A percentile compares a stretch with the other conserved stretches of the same genome.
phyloP scores from a whole-genome alignment of 2,113 vertebrate species.

The Pachypanchax playfairii region DNA sequence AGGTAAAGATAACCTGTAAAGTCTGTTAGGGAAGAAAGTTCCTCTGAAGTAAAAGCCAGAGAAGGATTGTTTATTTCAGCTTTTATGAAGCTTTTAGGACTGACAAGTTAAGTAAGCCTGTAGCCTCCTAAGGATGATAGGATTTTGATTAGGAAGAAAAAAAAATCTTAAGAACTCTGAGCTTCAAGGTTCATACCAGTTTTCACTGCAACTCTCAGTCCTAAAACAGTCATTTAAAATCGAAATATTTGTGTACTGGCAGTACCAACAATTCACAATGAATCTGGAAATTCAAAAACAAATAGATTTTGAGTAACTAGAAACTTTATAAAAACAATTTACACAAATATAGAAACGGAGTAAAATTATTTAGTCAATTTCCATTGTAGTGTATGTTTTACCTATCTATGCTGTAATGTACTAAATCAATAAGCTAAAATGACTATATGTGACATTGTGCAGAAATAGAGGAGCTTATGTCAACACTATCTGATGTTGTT shows the following conservation, averaged over 20 bases:
- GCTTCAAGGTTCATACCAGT: conserved; percentile 1
- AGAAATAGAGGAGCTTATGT: neutral
- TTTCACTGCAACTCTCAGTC: neutral
- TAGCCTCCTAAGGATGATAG: conserved; percentile 17
- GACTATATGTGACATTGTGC: neutral
- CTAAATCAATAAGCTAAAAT: neutral
- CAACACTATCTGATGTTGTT: too few species aligned
- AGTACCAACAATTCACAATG: neutral
- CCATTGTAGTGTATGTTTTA: neutral
- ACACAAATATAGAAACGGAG: neutral
- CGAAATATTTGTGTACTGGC: neutral
- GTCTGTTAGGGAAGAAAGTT: neutral
- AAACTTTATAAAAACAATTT: neutral
- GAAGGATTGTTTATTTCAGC: conserved; percentile 28
- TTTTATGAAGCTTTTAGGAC: conserved; percentile 29
- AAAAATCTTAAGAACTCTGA: too few species aligned
- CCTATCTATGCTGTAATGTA: neutral
- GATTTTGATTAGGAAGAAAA: conserved; percentile 20
- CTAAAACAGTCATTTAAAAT: neutral
- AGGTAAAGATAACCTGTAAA: conserved; percentile 12
- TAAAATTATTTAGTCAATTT: neutral
- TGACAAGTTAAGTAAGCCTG: conserved; percentile 25
- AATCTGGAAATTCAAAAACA: neutral
- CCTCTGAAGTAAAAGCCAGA: conserved; percentile 21
- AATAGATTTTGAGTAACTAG: too few species aligned